Evolutionary conservation across 2,888 invertebrate genomes (phyloP).

Genomic region (Sminthurinus aureus): DNA sequence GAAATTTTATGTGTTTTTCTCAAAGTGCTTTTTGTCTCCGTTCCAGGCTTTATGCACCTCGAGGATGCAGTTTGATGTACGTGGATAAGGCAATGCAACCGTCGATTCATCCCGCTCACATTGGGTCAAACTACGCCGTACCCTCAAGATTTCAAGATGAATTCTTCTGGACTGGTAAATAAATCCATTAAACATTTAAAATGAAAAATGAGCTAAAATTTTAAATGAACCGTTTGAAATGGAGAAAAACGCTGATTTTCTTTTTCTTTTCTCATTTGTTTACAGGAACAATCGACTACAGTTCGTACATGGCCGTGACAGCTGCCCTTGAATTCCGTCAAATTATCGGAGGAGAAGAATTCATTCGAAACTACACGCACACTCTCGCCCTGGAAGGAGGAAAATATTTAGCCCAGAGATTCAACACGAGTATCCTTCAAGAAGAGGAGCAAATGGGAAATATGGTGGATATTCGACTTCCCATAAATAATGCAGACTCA

Average conservation of each 20-base stretch:
- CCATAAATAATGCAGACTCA: slow-evolving; percentile 1
- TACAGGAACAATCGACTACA: slow-evolving; percentile 52
- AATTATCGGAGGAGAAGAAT: slow-evolving; percentile 47
- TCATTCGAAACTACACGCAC: slow-evolving; percentile 48
- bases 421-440: slow-evolving; percentile 27
- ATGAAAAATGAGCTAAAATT: background rate
- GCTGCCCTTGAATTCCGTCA: slow-evolving; percentile 49
- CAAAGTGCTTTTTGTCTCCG: too few relatives aligned
- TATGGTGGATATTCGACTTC: slow-evolving; percentile 34
- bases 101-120: slow-evolving; percentile 48
- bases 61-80: slow-evolving; percentile 45
- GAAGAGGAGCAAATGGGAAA: slow-evolving; percentile 32
- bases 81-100: slow-evolving; percentile 46
- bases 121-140: slow-evolving; percentile 35
- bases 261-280: background rate
- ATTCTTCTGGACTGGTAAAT: slow-evolving; percentile 38
- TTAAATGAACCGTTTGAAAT: background rate
- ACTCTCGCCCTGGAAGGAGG: slow-evolving; percentile 47
- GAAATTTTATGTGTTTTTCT: too few relatives aligned
- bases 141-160: slow-evolving; percentile 48
- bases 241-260: background rate
- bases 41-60: slow-evolving; percentile 50
- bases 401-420: background rate
- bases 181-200: background rate
- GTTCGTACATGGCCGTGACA: slow-evolving; percentile 47